phyloP scores from a whole-genome alignment of 64 coral and sea anemone species.

The Actinia tenebrosa region DNA sequence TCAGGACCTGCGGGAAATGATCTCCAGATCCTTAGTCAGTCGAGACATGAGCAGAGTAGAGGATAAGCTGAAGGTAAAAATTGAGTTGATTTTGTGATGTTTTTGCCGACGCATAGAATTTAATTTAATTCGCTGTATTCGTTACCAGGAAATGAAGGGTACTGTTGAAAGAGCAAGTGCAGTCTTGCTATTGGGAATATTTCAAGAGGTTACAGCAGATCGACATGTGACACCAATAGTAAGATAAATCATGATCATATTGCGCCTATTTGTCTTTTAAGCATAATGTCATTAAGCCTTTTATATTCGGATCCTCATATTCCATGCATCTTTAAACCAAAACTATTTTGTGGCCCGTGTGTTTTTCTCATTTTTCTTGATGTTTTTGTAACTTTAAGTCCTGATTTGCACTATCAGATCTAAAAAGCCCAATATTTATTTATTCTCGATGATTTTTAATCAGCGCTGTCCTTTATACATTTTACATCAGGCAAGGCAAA shows the following conservation, averaged over 20 bases:
- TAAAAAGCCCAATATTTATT: too few species aligned
- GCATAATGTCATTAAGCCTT: background rate
- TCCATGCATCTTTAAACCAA: too few species aligned
- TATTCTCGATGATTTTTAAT: background rate
- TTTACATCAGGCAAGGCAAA: background rate
- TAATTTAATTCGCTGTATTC: background rate
- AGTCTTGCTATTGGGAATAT: background rate
- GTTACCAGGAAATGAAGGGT: background rate
- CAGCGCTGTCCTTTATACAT: too few species aligned
- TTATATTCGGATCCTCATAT: too few species aligned
- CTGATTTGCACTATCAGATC: too few species aligned
- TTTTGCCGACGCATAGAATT: too few species aligned
- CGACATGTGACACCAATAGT: background rate
- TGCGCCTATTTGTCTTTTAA: background rate
- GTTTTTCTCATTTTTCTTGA: too few species aligned
- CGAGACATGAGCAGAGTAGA: background rate
- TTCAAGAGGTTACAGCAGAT: background rate
- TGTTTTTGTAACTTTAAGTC: too few species aligned
- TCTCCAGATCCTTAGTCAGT: slow-evolving; percentile 33
- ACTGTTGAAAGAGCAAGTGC: background rate
- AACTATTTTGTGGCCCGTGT: too few species aligned
- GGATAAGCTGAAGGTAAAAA: background rate
- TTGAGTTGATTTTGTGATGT: background rate
- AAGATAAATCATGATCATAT: background rate
- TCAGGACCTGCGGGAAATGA: slow-evolving; percentile 22